Evolutionary conservation across 2,113 vertebrate species (phyloP), one percentile per base, ranked within the genome.

Genomic region (Trematomus loennbergii): DNA sequence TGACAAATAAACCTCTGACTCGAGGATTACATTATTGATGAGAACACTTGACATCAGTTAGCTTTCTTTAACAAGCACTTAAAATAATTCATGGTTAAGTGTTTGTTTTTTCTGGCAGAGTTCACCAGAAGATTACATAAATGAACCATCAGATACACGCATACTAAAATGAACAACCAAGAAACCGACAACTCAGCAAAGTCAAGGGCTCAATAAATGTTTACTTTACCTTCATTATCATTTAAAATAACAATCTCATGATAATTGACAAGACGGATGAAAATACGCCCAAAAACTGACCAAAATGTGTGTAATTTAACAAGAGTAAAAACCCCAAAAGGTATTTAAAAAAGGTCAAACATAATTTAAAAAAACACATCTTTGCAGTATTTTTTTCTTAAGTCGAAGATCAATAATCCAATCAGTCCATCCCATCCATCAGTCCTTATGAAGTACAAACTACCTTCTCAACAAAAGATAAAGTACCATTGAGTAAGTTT

Each of bases 1-100:
- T 12, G 60, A 25, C 12, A n/a, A 2, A 25, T 11, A 55, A 71
- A 87, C 75, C 29, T 72, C 22, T 3, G 12, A 20, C n/a, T 78
- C 64, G 36, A 49, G 29, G 40, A 78, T 70, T n/a, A 33, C 58
- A 66, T 58, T 40, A 79, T 62, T 12, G 16, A 85, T 60, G 18
- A 72, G 61, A 15, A 36, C 71, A 33, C 20, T 40, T 2, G 63
- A 67, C 63, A 68, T 65, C 43, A 15, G 29, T 45, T 45, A 4
- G 36, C 62, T 45, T 57, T 45, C 18, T 67, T 62, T 71, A 4
- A 75, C 55, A 72, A 36, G 20, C 36, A 57, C 17, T 33, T 12
- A 17, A 18, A n/a, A 58, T 16, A 29, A 57, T 36, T 58, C 55
- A 50, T 17, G n/a, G 43, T 20, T 40, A 17, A 49, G 10, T n/a